Percentiles rank a stretch among this genome's conserved stretches.
phyloP scores from a whole-genome alignment of 2,113 vertebrate genomes.

The Pica pica region DNA sequence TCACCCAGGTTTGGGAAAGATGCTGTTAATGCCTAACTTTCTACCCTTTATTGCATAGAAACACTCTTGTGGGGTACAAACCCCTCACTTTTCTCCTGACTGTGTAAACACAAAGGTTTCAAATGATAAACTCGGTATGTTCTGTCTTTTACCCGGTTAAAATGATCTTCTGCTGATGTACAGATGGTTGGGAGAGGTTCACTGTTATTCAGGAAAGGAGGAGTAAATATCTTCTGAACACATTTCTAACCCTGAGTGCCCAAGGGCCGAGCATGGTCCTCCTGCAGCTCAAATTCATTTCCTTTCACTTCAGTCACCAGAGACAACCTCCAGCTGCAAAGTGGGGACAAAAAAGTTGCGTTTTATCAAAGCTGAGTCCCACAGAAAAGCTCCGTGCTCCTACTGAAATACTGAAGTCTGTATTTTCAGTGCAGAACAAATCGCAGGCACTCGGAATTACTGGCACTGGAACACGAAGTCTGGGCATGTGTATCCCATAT shows the following conservation, averaged over 20 bases:
- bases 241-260: neutral
- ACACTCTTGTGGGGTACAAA: neutral
- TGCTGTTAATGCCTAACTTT: neutral
- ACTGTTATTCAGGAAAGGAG: neutral
- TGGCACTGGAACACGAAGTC: accelerated
- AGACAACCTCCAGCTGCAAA: neutral
- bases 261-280: neutral
- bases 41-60: neutral
- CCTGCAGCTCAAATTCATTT: accelerated
- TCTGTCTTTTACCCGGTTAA: neutral
- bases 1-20: neutral
- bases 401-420: accelerated
- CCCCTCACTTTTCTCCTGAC: neutral
- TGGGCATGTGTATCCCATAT: neutral
- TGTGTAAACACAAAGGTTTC: neutral
- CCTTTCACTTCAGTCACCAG: neutral
- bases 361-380: neutral
- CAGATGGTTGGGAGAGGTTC: neutral
- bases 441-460: neutral
- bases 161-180: neutral
- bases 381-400: neutral
- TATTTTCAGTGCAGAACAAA: accelerated
- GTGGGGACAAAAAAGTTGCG: neutral
- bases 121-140: accelerated
- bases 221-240: neutral